phyloP scores from a whole-genome alignment of 2,888 invertebrate genomes.

The Syrista parreyssii region DNA sequence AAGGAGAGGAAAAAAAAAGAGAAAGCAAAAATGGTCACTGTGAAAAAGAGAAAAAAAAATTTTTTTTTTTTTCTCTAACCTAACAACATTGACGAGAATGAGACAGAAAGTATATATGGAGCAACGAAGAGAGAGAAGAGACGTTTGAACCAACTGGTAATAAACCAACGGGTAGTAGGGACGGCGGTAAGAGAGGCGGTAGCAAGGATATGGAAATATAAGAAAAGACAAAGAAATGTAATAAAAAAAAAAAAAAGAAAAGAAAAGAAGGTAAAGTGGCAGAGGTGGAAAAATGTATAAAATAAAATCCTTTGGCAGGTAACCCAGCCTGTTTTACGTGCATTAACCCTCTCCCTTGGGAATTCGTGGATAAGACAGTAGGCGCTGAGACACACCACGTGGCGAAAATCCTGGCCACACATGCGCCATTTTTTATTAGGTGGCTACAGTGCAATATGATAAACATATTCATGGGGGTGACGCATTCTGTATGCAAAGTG shows the following conservation, averaged over 20 bases:
- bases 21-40: not conserved
- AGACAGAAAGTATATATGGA: not conserved
- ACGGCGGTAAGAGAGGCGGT: not conserved
- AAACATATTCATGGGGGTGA: conserved; percentile 46
- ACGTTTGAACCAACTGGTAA: not conserved
- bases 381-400: conserved; percentile 28
- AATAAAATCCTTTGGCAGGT: not conserved
- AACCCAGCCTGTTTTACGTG: not conserved
- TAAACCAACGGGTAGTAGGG: no score
- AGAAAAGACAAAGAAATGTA: not conserved
- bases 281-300: not conserved
- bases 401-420: conserved; percentile 32
- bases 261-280: not conserved
- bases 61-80: not conserved
- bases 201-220: not conserved
- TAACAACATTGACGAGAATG: not conserved
- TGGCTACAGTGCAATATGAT: conserved; percentile 44
- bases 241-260: not conserved
- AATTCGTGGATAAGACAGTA: not conserved
- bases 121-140: not conserved
- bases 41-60: not conserved
- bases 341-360: not conserved
- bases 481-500: conserved; percentile 54
- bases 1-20: not conserved
- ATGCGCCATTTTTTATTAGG: conserved; percentile 40